Conservation (phyloP, 2,888 invertebrate genomes). For the Eueremaeus valkanovi region DNA sequence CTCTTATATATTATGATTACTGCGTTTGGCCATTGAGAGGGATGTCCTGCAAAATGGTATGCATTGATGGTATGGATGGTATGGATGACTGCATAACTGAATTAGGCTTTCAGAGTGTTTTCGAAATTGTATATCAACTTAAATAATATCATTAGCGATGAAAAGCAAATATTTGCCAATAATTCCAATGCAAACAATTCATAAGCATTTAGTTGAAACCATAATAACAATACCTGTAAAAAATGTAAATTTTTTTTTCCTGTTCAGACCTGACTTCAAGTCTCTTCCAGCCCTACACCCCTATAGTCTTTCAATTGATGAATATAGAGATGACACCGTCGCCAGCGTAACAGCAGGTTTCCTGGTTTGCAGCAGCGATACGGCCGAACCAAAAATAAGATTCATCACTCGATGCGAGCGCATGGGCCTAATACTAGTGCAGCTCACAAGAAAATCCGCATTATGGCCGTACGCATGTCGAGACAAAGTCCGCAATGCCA, state of each 20-base stretch:
- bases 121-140: not conserved
- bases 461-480: not conserved
- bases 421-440: not conserved
- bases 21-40: not conserved
- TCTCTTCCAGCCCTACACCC: not conserved
- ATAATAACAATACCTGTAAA: constrained; percentile 7
- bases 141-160: not conserved
- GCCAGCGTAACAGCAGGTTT: constrained; percentile 4
- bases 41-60: constrained; percentile 10
- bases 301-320: constrained; percentile 2
- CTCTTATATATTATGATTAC: not conserved
- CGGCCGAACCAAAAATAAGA: not conserved
- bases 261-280: not conserved
- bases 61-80: not conserved
- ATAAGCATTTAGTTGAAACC: not conserved
- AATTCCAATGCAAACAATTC: not conserved
- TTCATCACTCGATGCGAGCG: not conserved
- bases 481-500: constrained; percentile 4
- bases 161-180: not conserved
- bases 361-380: constrained; percentile 11
- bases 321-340: constrained; percentile 1
- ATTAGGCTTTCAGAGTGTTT: not conserved
- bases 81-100: not conserved
- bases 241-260: not conserved
- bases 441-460: not conserved